phyloP scores from a whole-genome alignment of 1,140 invertebrate species.

The Lerema accius region DNA sequence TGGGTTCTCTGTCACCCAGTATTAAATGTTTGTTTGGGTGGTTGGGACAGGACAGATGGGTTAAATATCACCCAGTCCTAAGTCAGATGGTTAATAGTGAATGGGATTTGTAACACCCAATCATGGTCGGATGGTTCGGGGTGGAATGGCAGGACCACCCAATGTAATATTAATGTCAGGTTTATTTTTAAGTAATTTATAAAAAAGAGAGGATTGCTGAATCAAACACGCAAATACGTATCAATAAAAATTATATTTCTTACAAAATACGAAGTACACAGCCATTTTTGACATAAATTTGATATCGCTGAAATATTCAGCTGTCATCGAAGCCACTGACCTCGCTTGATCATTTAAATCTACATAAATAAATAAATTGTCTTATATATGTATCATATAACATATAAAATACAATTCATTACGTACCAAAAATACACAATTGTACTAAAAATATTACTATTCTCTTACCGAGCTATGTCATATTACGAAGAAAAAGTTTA shows the following conservation, averaged over 20 bases:
- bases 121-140: too few relatives aligned
- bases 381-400: background rate
- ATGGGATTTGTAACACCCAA: too few relatives aligned
- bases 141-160: too few relatives aligned
- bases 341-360: conserved; percentile 1
- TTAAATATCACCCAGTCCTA: too few relatives aligned
- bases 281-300: conserved; percentile 64
- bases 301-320: conserved; percentile 16
- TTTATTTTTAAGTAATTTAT: too few relatives aligned
- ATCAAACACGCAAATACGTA: background rate
- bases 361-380: conserved; percentile 17
- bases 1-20: too few relatives aligned
- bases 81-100: too few relatives aligned
- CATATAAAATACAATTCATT: conserved; percentile 1
- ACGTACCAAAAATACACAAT: conserved; percentile 19
- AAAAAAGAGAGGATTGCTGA: background rate
- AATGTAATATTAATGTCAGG: too few relatives aligned
- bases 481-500: background rate
- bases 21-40: too few relatives aligned
- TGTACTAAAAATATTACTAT: conserved; percentile 17
- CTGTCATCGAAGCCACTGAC: conserved; percentile 23
- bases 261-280: conserved; percentile 73
- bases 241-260: conserved; percentile 48
- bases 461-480: conserved; percentile 6
- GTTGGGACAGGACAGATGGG: too few relatives aligned